Percentiles rank a stretch among this genome's conserved stretches.
These are phyloP conservation scores for Arvicanthis niloticus DNA, from an alignment of 2,113 vertebrate genomes.

Conservation along the genomic window DNA sequence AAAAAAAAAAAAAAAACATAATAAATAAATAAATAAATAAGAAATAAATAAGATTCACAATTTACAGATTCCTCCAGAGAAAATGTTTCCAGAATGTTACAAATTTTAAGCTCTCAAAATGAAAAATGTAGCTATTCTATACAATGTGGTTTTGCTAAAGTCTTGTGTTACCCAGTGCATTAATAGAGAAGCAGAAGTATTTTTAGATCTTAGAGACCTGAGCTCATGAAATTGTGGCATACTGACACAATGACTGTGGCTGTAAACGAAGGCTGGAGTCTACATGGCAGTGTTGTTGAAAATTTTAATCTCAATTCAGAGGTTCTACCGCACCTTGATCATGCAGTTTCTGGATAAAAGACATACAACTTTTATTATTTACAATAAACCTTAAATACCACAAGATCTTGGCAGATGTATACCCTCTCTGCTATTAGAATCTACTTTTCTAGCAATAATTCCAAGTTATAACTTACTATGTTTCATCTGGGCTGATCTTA, in stretches of 20 bases:
- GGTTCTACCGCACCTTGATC: too few relatives aligned
- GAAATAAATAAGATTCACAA: background rate
- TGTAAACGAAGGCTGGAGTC: background rate
- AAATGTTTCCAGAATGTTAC: background rate
- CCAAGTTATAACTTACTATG: too few relatives aligned
- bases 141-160: background rate
- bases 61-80: background rate
- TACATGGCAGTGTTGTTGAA: background rate
- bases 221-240: background rate
- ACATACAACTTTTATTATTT: too few relatives aligned
- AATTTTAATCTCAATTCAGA: too few relatives aligned
- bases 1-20: background rate
- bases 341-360: too few relatives aligned
- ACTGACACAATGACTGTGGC: background rate
- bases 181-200: background rate
- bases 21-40: background rate
- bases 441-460: too few relatives aligned
- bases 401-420: too few relatives aligned
- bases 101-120: constrained; percentile 41
- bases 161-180: background rate
- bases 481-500: too few relatives aligned
- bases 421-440: too few relatives aligned
- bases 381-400: too few relatives aligned
- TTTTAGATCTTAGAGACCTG: background rate
- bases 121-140: background rate